Percentiles rank a stretch among this genome's conserved stretches.
Conservation (phyloP, 2,888 invertebrate genomes). For the Bombylius major region DNA sequence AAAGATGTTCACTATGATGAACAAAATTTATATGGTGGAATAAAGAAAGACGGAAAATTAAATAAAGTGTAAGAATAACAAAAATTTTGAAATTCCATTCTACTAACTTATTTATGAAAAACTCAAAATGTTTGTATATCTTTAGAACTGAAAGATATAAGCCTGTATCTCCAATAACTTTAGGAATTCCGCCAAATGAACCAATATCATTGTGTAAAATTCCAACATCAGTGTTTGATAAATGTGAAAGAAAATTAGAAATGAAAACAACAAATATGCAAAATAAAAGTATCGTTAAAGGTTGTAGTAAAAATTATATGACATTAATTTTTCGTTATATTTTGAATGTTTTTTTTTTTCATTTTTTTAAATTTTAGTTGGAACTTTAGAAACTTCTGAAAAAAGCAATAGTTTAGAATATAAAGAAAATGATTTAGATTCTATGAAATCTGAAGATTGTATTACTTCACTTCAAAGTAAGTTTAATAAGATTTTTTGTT, state of each 20-base stretch:
- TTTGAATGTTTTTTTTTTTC: neutral
- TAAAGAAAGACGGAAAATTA: neutral
- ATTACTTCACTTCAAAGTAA: neutral
- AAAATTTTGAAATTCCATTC: no score
- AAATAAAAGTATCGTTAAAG: neutral
- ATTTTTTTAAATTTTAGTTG: neutral
- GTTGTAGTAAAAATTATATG: neutral
- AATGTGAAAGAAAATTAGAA: neutral
- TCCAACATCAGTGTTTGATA: neutral
- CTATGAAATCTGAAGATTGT: neutral
- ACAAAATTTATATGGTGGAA: neutral
- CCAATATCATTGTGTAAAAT: neutral
- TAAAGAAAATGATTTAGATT: neutral
- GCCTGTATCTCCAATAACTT: neutral
- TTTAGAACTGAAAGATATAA: neutral
- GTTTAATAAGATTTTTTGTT: neutral
- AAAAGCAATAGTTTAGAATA: neutral
- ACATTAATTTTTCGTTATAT: neutral
- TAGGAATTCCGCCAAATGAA: neutral
- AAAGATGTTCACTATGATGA: neutral
- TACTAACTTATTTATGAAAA: no score
- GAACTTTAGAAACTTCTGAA: neutral
- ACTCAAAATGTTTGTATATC: no score
- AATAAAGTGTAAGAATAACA: neutral
- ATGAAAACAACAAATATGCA: neutral